Percentiles rank a stretch among this genome's conserved stretches.
phyloP scores from a whole-genome alignment of 2,113 vertebrate genomes.

The Camarhynchus parvulus region DNA sequence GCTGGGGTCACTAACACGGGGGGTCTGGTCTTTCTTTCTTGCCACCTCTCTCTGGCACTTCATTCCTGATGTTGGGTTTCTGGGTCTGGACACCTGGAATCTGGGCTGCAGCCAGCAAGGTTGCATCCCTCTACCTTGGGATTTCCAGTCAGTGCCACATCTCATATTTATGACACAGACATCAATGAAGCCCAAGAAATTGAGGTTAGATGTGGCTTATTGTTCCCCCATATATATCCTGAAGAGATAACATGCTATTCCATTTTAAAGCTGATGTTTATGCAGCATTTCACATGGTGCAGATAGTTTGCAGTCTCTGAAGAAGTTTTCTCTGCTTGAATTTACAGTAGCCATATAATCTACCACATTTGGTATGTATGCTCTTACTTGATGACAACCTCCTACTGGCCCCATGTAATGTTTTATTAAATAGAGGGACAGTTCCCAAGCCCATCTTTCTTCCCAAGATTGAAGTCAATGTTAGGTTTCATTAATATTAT shows the following conservation, averaged over 20 bases:
- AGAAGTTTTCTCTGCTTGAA: not conserved
- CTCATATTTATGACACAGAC: not conserved
- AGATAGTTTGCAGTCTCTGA: not conserved
- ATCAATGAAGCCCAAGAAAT: not conserved
- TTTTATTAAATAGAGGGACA: not conserved
- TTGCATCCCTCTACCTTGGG: not conserved
- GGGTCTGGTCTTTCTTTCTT: not conserved
- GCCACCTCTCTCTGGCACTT: not conserved
- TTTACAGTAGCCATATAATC: not conserved
- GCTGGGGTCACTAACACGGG: not conserved
- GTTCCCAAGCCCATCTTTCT: not conserved
- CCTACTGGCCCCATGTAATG: not conserved
- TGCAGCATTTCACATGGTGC: not conserved
- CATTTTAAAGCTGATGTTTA: not conserved
- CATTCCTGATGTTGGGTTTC: not conserved
- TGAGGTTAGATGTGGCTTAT: not conserved
- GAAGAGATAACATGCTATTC: not conserved
- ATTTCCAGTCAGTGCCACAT: not conserved
- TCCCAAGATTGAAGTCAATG: not conserved
- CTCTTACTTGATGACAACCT: not conserved
- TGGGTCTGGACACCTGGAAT: not conserved
- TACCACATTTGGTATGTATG: not conserved
- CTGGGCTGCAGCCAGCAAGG: not conserved
- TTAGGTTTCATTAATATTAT: not conserved
- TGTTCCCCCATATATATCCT: not conserved